Percentiles rank a stretch among this genome's conserved stretches.
Conservation (phyloP, 2,888 invertebrate genomes). For the Acrobasis suavella region DNA sequence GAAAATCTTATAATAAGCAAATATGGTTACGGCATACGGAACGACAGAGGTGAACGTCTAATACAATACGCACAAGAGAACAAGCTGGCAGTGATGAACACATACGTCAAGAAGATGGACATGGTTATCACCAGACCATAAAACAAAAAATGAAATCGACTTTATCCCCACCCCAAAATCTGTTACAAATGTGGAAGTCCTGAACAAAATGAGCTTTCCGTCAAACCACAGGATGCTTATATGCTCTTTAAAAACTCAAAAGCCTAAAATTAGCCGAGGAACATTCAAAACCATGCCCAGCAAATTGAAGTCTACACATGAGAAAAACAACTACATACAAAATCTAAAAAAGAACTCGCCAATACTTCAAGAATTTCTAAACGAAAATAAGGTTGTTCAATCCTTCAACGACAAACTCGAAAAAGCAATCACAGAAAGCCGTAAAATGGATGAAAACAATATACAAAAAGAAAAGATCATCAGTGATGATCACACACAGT, state of each 20-base stretch:
- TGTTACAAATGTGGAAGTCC: too few relatives aligned
- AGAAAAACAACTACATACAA: background rate
- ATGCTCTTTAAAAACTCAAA: conserved; percentile 2
- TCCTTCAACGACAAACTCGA: too few relatives aligned
- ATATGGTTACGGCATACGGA: conserved; percentile 30
- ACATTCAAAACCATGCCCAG: conserved; percentile 12
- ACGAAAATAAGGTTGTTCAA: too few relatives aligned
- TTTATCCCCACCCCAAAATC: conserved; percentile 4
- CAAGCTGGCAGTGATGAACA: conserved; percentile 32
- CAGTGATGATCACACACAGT: too few relatives aligned
- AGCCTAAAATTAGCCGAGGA: conserved; percentile 1
- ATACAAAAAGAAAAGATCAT: too few relatives aligned
- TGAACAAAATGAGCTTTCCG: conserved; percentile 7
- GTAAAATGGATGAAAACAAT: too few relatives aligned
- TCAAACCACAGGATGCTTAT: conserved; percentile 4
- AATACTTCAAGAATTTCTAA: background rate
- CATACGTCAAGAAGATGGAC: conserved; percentile 22
- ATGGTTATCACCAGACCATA: conserved; percentile 13
- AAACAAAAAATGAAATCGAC: conserved; percentile 15
- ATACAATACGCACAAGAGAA: conserved; percentile 32
- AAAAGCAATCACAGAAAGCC: too few relatives aligned
- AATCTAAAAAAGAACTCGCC: background rate
- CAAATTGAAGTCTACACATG: background rate
- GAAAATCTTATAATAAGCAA: conserved; percentile 25
- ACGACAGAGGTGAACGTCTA: conserved; percentile 30